A percentile compares a stretch with the other conserved stretches of the same genome.
phyloP scores from a whole-genome alignment of 1,140 invertebrate genomes.

The Megalopta genalis region DNA sequence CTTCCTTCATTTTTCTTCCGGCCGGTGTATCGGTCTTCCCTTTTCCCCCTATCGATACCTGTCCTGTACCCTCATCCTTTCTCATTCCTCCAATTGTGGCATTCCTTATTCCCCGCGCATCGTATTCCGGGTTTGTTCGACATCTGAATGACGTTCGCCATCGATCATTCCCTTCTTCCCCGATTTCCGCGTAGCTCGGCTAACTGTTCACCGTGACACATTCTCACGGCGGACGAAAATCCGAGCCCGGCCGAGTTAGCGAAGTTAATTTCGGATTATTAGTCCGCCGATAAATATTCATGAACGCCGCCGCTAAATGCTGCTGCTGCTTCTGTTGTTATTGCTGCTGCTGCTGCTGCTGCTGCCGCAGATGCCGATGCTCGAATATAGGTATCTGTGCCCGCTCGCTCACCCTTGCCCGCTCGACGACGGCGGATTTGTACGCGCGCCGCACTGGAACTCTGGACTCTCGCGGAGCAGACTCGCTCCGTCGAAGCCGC shows the following conservation, averaged over 20 bases:
- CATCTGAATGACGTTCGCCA: constrained; percentile 29
- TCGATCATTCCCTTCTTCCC: constrained; percentile 28
- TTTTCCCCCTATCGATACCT: neutral
- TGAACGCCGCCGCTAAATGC: too few relatives aligned
- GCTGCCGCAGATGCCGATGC: too few relatives aligned
- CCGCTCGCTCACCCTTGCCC: too few relatives aligned
- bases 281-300: constrained; percentile 12
- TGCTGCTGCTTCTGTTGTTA: too few relatives aligned
- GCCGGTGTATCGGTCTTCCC: neutral
- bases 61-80: neutral
- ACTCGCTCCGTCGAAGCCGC: too few relatives aligned
- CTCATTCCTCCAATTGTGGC: constrained; percentile 25
- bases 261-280: neutral
- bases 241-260: neutral
- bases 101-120: constrained; percentile 15
- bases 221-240: constrained; percentile 9
- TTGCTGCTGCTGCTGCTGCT: too few relatives aligned
- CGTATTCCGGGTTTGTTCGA: constrained; percentile 31
- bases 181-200: constrained; percentile 12
- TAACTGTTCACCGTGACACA: constrained; percentile 41
- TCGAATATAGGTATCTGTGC: too few relatives aligned
- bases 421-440: too few relatives aligned
- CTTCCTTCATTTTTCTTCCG: constrained; percentile 2
- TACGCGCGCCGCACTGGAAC: too few relatives aligned
- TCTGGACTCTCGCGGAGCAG: too few relatives aligned